Base-by-base conservation (phyloP, 2,888 invertebrate species). In the Sphaerophoria rueppellii region DNA sequence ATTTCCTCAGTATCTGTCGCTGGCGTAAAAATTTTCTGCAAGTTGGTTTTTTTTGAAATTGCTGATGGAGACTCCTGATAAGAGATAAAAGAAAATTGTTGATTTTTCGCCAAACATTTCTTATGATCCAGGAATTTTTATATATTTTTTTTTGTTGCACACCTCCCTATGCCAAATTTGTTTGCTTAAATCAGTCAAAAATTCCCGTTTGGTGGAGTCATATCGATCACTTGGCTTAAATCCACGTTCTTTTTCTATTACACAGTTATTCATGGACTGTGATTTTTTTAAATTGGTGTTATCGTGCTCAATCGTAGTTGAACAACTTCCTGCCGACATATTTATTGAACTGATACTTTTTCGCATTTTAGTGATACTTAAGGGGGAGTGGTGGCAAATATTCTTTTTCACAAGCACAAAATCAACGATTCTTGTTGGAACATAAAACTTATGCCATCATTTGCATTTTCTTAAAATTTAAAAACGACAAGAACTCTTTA, bases 21-120 rank as follows among this genome's bases (percentile, higher is more conserved):
- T 71, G 97, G 97, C 4, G 96, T 97, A 92, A 97, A 96, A 89
- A 97, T 95, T 92, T 97, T 97, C 92, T 96, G 96, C 90, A 97
- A 93, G 92, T 96, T 96, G 89, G 97, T 94, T 87, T 94, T 93
- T 88, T 94, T 94, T 89, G 93, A 93, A 89, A 94, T 87, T 79
- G 89, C 88, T 70, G 89, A 88, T 43, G 89, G 87, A 87, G 90
- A 89, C 89, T 90, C 89, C 85, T 87, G 80, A 70, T 48, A 69
- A 52, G 37, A 24, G 24, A 24, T 24, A 24, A 24, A 24, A 24
- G 24, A 24, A 24, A 24, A 24, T 24, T 24, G 24, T 24, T 24
- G 24, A 24, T 24, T 24, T 24, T 24, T 24, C 24, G 1, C 24
- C 24, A 24, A 24, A 46, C 34, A 58, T 46, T 57, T 58, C 37